Percentiles rank a stretch among this genome's conserved stretches.
Conservation (phyloP, 2,888 invertebrate species). For the Napeogenes sylphis region DNA sequence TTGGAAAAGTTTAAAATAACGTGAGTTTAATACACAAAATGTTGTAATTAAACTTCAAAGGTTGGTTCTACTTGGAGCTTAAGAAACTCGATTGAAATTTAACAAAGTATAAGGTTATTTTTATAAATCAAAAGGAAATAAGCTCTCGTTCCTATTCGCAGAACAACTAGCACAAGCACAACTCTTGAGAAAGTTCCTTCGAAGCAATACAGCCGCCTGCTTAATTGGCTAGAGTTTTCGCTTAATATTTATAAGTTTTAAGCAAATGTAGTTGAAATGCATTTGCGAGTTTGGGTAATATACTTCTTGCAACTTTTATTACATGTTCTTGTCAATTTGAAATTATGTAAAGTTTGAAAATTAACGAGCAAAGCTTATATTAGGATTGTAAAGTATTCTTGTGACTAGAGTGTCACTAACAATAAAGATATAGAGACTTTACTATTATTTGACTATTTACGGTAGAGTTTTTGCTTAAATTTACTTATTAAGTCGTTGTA, state of each 20-base stretch:
- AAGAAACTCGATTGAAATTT: conserved; percentile 3
- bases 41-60: too few species aligned
- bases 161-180: conserved; percentile 42
- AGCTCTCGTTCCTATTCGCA: conserved; percentile 51
- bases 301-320: conserved; percentile 39
- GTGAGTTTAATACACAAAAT: conserved; percentile 12
- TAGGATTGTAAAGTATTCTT: not conserved
- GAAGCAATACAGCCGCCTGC: conserved; percentile 52
- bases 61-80: too few species aligned
- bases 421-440: too few species aligned
- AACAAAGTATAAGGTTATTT: conserved; percentile 20
- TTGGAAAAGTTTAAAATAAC: conserved; percentile 10
- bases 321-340: conserved; percentile 41
- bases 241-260: conserved; percentile 64
- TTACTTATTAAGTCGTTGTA: too few species aligned
- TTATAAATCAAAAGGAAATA: conserved; percentile 58
- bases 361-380: not conserved
- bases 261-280: conserved; percentile 56
- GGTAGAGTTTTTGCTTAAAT: too few species aligned
- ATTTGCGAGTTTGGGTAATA: conserved; percentile 46
- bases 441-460: too few species aligned
- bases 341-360: conserved; percentile 40
- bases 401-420: not conserved
- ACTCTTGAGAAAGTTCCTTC: conserved; percentile 52
- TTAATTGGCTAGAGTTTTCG: conserved; percentile 68